These are phyloP conservation scores for Formicarius rufipectus DNA, from an alignment of 2,113 vertebrate species.

Conservation along the genomic window DNA sequence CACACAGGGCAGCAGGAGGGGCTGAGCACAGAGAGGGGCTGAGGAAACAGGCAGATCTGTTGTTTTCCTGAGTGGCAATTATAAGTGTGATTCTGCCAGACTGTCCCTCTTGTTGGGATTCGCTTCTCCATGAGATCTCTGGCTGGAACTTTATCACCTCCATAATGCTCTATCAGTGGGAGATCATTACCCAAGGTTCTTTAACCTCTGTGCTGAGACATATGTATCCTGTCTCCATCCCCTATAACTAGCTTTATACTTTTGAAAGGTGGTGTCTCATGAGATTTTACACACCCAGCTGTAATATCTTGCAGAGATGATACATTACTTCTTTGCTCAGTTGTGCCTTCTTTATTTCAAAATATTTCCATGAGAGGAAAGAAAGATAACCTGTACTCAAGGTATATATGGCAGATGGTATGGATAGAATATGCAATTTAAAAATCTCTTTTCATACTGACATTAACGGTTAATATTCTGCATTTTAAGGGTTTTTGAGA, in stretches of 20 bases:
- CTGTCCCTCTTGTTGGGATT: background rate
- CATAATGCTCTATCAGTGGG: background rate
- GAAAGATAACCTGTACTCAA: background rate
- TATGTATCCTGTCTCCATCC: rapidly evolving
- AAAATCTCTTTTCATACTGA: background rate
- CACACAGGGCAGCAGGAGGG: background rate
- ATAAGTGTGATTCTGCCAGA: background rate
- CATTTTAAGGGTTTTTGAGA: background rate
- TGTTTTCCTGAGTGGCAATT: background rate
- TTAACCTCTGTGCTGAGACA: background rate
- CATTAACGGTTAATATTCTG: background rate
- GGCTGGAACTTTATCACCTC: background rate
- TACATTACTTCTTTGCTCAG: background rate
- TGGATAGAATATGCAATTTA: background rate
- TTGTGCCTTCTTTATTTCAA: background rate
- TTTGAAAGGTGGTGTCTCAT: background rate
- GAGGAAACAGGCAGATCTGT: background rate
- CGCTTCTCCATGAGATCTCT: background rate
- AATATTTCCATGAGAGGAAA: background rate
- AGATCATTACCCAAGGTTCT: background rate
- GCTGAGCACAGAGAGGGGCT: background rate
- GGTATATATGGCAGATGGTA: background rate
- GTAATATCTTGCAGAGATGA: background rate
- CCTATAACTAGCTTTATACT: background rate
- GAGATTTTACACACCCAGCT: background rate